Evolutionary conservation across 37 sponge, comb jelly and placozoan species (phyloP), one percentile per base, ranked within the genome.

Genomic region (Cliona cf. orientalis): DNA sequence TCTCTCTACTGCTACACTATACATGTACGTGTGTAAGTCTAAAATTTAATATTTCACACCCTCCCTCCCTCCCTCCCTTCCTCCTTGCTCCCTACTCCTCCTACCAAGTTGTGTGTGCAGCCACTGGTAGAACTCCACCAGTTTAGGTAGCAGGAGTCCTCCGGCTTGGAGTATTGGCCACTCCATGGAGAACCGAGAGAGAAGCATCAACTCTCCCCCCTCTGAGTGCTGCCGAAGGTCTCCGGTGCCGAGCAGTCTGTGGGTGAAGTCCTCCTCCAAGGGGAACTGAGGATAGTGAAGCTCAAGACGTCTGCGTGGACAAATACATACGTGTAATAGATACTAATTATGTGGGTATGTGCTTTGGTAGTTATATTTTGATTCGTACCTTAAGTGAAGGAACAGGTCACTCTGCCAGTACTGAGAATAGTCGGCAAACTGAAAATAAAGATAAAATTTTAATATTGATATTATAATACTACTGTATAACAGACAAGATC

Each of bases 41-140:
- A n/a, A n/a, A n/a, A n/a, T n/a, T n/a, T n/a, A n/a, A n/a, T n/a
- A n/a, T n/a, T n/a, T n/a, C n/a, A n/a, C n/a, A n/a, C n/a, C n/a
- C n/a, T n/a, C n/a, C n/a, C n/a, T n/a, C n/a, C n/a, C n/a, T n/a
- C n/a, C n/a, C n/a, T n/a, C n/a, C n/a, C n/a, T n/a, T n/a, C n/a
- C n/a, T n/a, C n/a, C n/a, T n/a, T n/a, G n/a, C n/a, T n/a, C n/a
- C n/a, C n/a, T n/a, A n/a, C n/a, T n/a, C 9, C 14, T 19, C 53
- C 14, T 14, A 66, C 67, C 38, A 7, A 91, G 83, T 6, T 84
- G 64, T 5, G 70, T 78, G 73, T 95, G 92, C 34, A 95, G 49
- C 95, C 95, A 95, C 36, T 69, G 85, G 76, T 95, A 95, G 69
- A 95, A 72, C 69, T 95, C 91, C 36, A 95, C 79, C 70, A 95